These are phyloP conservation scores for Lepidocyrtinus sp. DNA, from an alignment of 2,888 invertebrate species.

Conservation along the genomic window DNA sequence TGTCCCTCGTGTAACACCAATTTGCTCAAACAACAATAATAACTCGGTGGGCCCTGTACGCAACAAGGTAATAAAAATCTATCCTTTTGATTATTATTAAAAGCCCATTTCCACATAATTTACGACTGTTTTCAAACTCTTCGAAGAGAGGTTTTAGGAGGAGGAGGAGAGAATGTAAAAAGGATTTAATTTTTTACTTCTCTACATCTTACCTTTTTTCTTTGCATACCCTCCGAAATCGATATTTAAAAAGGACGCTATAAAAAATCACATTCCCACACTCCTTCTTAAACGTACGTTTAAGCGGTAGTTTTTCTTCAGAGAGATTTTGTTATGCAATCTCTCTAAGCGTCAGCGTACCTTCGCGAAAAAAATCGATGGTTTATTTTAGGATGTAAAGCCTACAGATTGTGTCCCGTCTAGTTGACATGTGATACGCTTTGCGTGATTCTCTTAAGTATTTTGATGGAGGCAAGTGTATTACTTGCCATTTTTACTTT, in stretches of 20 bases:
- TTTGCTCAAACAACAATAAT: conserved; percentile 32
- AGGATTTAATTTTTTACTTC: no score
- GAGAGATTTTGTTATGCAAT: neutral
- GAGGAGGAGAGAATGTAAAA: no score
- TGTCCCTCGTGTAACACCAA: conserved; percentile 26
- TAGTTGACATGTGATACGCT: neutral
- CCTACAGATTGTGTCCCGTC: no score
- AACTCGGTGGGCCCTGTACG: conserved; percentile 52
- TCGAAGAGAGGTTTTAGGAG: no score
- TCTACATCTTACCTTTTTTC: no score
- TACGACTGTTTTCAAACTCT: conserved; percentile 33
- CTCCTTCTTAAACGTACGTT: no score
- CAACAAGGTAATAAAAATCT: conserved; percentile 50
- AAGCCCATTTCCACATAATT: conserved; percentile 43
- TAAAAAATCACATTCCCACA: no score
- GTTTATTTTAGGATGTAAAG: no score
- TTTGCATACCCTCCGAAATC: neutral
- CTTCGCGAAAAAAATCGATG: no score
- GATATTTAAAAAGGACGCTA: neutral
- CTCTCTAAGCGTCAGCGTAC: no score
- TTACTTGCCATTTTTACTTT: neutral
- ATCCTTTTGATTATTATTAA: conserved; percentile 37
- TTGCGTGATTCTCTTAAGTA: neutral
- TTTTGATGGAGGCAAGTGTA: neutral
- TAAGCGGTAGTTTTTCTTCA: no score